Evolutionary conservation across 2,888 invertebrate species (phyloP).

Genomic region (Candidula unifasciata): DNA sequence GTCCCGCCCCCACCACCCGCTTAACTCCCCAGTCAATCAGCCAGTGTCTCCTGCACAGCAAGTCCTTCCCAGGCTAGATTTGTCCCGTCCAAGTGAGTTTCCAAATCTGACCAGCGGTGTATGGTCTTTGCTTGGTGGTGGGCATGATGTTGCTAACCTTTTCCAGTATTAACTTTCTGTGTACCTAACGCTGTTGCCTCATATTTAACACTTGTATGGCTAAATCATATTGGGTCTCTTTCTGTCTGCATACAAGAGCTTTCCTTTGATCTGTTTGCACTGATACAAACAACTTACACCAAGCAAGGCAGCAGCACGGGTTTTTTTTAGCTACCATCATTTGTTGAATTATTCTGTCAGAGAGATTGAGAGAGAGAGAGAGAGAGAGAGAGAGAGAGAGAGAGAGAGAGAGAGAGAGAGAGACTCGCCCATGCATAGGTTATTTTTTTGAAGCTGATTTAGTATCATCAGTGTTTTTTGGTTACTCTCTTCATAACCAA

Average conservation of each 20-base stretch:
- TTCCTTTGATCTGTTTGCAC: too few species aligned
- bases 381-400: too few species aligned
- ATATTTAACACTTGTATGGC: neutral
- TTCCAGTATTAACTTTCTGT: conserved; percentile 11
- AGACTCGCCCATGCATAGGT: too few species aligned
- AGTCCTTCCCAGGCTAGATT: conserved; percentile 47
- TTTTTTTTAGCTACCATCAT: too few species aligned
- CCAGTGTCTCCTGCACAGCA: conserved; percentile 49
- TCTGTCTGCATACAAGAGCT: neutral
- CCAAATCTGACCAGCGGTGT: neutral
- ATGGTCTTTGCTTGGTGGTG: conserved; percentile 31
- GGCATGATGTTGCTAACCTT: conserved; percentile 26
- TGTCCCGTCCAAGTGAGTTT: conserved; percentile 55
- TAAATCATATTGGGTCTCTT: neutral
- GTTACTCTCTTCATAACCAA: too few species aligned
- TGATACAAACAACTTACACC: too few species aligned
- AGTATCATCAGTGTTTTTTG: too few species aligned
- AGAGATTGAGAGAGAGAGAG: too few species aligned
- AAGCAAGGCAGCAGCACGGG: too few species aligned
- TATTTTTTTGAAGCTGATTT: too few species aligned
- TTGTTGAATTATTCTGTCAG: too few species aligned
- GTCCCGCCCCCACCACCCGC: conserved; percentile 51
- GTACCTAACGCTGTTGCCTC: neutral
- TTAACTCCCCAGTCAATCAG: conserved; percentile 47
- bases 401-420: too few species aligned